Base-by-base conservation (phyloP, 2,888 invertebrate genomes). In the Patella pellucida region DNA sequence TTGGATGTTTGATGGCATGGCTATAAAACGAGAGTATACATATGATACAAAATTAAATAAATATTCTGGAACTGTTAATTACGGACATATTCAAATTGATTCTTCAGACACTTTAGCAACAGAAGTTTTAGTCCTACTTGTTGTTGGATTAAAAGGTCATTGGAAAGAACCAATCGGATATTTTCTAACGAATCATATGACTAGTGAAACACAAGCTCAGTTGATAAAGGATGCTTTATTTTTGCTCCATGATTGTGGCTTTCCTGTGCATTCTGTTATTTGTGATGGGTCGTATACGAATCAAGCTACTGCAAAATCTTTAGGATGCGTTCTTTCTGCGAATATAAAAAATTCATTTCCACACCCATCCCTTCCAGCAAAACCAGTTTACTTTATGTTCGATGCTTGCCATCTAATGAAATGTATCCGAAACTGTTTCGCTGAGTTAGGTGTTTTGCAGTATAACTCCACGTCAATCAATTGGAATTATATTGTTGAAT, bases 351-450 rank as follows among this genome's bases (percentile, higher is more conserved):
- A 54, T 14, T 62, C 52, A 15, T 72, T 72, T 62, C 62, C 72
- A n/a, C 62, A 72, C 27, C 72, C 72, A 14, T 27, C 15, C 27
- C 31, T 56, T 14, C 31, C 23, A 5, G 50, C 2, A 5, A 54
- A 62, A 50, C n/a, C 54, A 27, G 62, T 72, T 23, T 62, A 23
- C 27, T 73, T 73, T 51, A 68, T 73, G 16, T 62, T 73, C 50
- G 73, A 73, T 68, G 68, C 68, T n/a, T 67, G 68, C 27, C 73
- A 73, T 23, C 62, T 73, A 12, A 5, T 73, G 4, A 73, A 73
- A 51, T 51, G 52, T 73, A 68, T 73, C 14, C 27, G 73, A 23
- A 73, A 73, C 52, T 73, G 73, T 73, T 51, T 73, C 16, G 73
- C 68, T 16, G 73, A 73, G 51, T 19, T 41, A 19, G 51, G 51